Base-by-base conservation (phyloP, 2,113 vertebrate species). In the Cyrtonyx montezumae region DNA sequence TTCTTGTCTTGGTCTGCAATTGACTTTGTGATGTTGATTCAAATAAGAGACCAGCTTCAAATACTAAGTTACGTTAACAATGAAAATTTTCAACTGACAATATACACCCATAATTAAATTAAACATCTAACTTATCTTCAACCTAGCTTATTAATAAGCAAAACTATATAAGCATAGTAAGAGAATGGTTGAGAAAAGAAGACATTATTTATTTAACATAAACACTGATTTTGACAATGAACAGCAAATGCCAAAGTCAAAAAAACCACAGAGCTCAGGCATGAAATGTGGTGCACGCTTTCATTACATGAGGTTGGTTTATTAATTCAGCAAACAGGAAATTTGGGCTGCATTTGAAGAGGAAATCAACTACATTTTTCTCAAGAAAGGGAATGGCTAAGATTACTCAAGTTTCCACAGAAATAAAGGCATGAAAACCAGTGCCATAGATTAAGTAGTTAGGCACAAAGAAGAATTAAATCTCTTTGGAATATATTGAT, bases 291-390 rank as follows among this genome's bases (percentile, higher is more conserved):
- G n/a, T 20, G 8, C 5, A 3, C 42, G 20, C 83, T 92, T 92
- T 77, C n/a, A 83, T 83, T 90, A 59, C 79, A 51, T 71, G 22
- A 65, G 85, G 70, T 8, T 83, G n/a, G 65, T 86, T 94, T 89
- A 51, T 80, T 49, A 87, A 91, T 65, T 83, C 75, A 71, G 61
- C 30, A 92, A 92, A 70, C 1, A 30, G 71, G 13, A 36, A 75
- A 40, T 94, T 94, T 91, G 85, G 9, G 42, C 53, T 80, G n/a
- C 65, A 71, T 83, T 94, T 90, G 36, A 92, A 80, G 36, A 94
- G 56, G 76, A 92, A 95, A 93, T 80, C 65, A 68, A 73, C 26
- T 90, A 94, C 26, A 94, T 82, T 87, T 85, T 94, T 91, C 61
- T 56, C 22, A 51, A 86, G 76, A 95, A 91, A 34, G 59, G 53